Base-by-base conservation (phyloP, 92 coral and sea anemone species). In the Palythoa heliodiscus region DNA sequence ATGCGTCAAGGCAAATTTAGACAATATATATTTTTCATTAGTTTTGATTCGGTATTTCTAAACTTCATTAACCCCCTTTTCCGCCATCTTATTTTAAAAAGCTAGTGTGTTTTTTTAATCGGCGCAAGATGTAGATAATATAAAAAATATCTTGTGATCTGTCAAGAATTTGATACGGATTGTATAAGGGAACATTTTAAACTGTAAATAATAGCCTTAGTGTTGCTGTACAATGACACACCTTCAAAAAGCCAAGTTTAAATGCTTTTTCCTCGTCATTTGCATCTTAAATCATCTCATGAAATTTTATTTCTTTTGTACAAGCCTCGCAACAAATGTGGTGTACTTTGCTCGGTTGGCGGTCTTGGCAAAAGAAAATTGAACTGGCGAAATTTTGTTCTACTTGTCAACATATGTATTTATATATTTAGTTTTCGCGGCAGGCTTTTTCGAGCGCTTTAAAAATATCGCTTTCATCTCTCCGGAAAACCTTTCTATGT, bases 331-430 rank as follows among this genome's bases (percentile, higher is more conserved):
- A 7, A 52, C 16, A 75, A 53, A 80, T 22, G 19, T 15, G 39
- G 29, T 53, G 50, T 63, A 47, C 24, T 79, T 80, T 17, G 72
- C 74, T 24, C 84, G 43, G 73, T 48, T 67, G 73, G 84, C 83
- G 83, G 83, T 78, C 83, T 78, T n/a, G 24, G 54, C 24, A 12
- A 52, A 78, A 50, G 16, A n/a, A 39, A 64, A 64, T 64, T 13
- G 58, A 52, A 79, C 37, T 48, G 38, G 58, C 55, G 25, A 68
- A 80, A 67, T 35, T 40, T 80, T 67, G 58, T 12, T 53, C n/a
- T 66, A 52, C 55, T 63, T 80, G 64, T 67, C 84, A 67, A 80
- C 84, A 80, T 74, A 73, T 80, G 40, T 80, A 47, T 64, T 79
- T 66, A 10, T 75, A 67, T 35, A 48, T 47, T 80, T 67, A 47